phyloP scores from a whole-genome alignment of 1,140 invertebrate species.

The Acyrthosiphon pisum region DNA sequence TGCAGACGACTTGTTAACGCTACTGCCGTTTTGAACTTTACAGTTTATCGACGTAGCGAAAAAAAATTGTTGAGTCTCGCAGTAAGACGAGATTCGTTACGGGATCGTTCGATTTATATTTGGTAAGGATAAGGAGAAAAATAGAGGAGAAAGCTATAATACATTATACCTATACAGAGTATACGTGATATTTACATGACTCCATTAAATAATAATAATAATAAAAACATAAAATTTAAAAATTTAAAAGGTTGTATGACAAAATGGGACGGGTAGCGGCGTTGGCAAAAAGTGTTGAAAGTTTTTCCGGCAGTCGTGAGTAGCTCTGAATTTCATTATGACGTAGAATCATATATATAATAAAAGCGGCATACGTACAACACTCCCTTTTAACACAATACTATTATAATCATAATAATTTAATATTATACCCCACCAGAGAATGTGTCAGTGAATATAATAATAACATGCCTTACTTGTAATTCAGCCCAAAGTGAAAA shows the following conservation, averaged over 20 bases:
- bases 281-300: conserved; percentile 40
- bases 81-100: background rate
- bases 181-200: background rate
- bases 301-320: conserved; percentile 5
- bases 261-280: background rate
- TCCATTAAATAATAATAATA: conserved; percentile 11
- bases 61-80: background rate
- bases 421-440: background rate
- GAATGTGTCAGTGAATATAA: background rate
- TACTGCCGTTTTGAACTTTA: background rate
- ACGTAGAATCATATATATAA: background rate
- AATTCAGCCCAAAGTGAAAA: background rate
- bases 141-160: background rate
- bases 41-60: background rate
- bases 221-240: background rate
- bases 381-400: background rate
- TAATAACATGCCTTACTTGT: background rate
- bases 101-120: background rate
- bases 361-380: background rate
- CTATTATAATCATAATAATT: background rate
- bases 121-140: background rate
- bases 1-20: background rate
- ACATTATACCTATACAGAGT: background rate
- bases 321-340: conserved; percentile 34
- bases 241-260: conserved; percentile 2